These are phyloP conservation scores for Trichechus manatus DNA, from an alignment of 2,113 vertebrate species.

Conservation along the genomic window DNA sequence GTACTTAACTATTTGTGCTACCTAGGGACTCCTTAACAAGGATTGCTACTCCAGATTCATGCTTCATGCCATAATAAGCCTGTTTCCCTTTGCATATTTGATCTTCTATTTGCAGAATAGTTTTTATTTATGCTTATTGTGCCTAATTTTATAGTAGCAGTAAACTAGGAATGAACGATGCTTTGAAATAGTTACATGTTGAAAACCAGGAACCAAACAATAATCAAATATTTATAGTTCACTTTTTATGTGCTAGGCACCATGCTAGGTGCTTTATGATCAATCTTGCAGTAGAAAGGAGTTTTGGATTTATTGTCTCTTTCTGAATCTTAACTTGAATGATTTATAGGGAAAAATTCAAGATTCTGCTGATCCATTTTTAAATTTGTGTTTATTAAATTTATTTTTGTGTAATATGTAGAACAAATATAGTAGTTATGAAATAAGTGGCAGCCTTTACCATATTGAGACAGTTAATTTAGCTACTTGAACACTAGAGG, in stretches of 20 bases:
- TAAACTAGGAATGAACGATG: conserved; percentile 54
- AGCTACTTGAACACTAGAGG: conserved; percentile 73
- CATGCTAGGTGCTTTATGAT: conserved; percentile 18
- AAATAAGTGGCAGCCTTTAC: conserved; percentile 39
- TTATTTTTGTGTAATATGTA: conserved; percentile 38
- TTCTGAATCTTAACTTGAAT: conserved; percentile 35
- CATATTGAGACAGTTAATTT: conserved; percentile 71
- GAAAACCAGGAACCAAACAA: conserved; percentile 42
- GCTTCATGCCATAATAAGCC: neutral
- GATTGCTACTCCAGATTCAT: neutral
- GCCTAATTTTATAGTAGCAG: conserved; percentile 61
- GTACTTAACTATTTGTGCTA: neutral
- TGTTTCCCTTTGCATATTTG: neutral
- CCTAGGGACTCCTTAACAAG: neutral
- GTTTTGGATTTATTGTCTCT: conserved; percentile 55
- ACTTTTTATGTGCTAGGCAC: neutral
- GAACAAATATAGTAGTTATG: neutral
- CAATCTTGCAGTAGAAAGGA: neutral
- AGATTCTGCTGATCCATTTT: neutral
- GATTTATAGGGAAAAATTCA: neutral
- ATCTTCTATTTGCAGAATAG: conserved; percentile 29
- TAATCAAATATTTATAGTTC: conserved; percentile 55
- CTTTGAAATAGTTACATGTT: conserved; percentile 42
- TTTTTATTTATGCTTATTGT: conserved; percentile 60
- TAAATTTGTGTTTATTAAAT: conserved; percentile 11